These are phyloP conservation scores for Papilio dardanus DNA, from an alignment of 1,140 invertebrate genomes.

Conservation along the genomic window DNA sequence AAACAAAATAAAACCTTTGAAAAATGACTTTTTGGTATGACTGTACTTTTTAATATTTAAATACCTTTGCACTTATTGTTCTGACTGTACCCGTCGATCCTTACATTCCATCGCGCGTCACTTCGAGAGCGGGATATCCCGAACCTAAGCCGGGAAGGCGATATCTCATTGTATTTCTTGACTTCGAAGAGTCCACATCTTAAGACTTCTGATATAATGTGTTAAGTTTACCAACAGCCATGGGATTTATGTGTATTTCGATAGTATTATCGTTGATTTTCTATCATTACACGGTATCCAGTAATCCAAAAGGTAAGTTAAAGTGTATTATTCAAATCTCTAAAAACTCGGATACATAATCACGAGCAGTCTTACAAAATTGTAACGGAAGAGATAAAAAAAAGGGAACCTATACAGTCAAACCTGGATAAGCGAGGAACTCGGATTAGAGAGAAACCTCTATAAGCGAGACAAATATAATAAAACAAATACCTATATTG, in stretches of 20 bases:
- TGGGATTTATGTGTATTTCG: slow-evolving; percentile 46
- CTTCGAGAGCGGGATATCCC: slow-evolving; percentile 22
- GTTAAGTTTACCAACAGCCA: slow-evolving; percentile 31
- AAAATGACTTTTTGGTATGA: background rate
- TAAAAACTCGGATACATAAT: no score
- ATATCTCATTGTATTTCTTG: slow-evolving; percentile 18
- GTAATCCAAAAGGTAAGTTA: slow-evolving; percentile 16
- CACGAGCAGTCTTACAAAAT: no score
- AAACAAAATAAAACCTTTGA: no score
- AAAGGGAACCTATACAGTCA: no score
- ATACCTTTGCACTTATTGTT: background rate
- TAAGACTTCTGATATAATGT: slow-evolving; percentile 32
- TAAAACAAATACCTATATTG: no score
- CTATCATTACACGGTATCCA: slow-evolving; percentile 9
- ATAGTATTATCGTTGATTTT: slow-evolving; percentile 37
- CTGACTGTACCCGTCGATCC: slow-evolving; percentile 24
- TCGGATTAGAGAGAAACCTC: no score
- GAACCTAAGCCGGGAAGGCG: background rate
- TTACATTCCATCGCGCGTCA: slow-evolving; percentile 13
- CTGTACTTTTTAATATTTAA: slow-evolving; percentile 17
- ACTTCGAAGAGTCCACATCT: slow-evolving; percentile 16
- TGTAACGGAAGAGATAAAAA: no score
- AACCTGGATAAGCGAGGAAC: no score
- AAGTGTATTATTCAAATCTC: background rate
- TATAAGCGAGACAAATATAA: no score